Base-by-base conservation (phyloP, 2,888 invertebrate genomes). In the Megalurothrips usitatus region DNA sequence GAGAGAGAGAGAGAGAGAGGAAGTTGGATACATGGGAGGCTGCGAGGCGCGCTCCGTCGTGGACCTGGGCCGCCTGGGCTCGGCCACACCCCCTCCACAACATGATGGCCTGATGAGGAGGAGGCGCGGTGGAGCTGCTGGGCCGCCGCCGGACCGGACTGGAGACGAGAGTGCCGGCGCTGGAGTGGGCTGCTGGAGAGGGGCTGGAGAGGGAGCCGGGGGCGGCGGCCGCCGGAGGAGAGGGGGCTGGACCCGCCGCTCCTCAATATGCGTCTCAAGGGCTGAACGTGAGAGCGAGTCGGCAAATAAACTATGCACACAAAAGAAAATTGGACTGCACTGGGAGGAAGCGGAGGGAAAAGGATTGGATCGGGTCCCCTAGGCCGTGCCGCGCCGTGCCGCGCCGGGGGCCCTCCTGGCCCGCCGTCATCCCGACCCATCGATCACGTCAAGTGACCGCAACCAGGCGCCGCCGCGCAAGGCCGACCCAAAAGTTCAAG, bases 241-340 rank as follows among this genome's bases (percentile, higher is more conserved):
- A 43, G 34, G 6, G 34, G 34, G 34, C 34, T 10, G 14, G 58
- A 58, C 14, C 58, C 58, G 17, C 58, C 19, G 19, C 58, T n/a
- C 17, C 58, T 58, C 58, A 58, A 58, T 58, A 58, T 58, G 58
- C 58, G 58, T 58, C 58, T 58, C 58, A n/a, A 58, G 58, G n/a
- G n/a, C 58, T 43, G 34, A 43, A 43, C 34, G 34, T 43, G 34
- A 43, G 34, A 43, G 34, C 34, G 34, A 43, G 34, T 43, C 34
- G 34, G 58, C 58, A 58, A 58, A 58, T 58, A 58, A 58, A 58
- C 58, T 58, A 58, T 19, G 58, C 58, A 17, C n/a, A 58, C 58
- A 58, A 58, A 58, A 58, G 14, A 58, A 58, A 58, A 58, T 58
- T 58, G 58, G 19, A 58, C 58, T 14, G 58, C 58, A 17, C 17